Conservation (phyloP, 1,140 invertebrate species). For the Lucilia cuprina region DNA sequence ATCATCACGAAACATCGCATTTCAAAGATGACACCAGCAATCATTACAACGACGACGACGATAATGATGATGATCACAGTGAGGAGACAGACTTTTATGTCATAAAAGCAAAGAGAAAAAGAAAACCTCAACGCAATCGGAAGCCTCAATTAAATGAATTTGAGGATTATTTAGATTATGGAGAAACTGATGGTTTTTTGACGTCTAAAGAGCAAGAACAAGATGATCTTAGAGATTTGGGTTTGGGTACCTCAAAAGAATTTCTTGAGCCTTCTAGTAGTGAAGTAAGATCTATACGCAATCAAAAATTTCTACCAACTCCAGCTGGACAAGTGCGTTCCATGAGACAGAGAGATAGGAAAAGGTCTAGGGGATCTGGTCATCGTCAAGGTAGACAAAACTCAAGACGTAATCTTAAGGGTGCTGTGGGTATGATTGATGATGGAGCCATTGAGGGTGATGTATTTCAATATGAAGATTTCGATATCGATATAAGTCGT, state of each 20-base stretch:
- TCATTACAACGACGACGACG: neutral
- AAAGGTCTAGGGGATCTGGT: neutral
- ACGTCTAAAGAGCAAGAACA: neutral
- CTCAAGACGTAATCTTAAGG: neutral
- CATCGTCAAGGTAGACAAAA: neutral
- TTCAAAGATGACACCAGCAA: neutral
- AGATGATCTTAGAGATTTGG: conserved; percentile 2
- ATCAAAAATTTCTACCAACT: neutral
- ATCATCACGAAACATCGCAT: neutral
- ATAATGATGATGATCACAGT: neutral
- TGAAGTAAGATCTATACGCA: neutral
- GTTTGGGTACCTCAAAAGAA: neutral
- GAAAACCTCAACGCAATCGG: neutral
- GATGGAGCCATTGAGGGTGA: conserved; percentile 50
- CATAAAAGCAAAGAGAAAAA: conserved; percentile 11
- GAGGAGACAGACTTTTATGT: conserved; percentile 16
- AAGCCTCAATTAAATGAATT: neutral
- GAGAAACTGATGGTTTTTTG: neutral
- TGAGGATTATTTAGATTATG: neutral
- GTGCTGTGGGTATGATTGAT: neutral
- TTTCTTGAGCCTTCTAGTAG: neutral
- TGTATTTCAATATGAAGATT: conserved; percentile 56
- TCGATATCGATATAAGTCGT: conserved; percentile 47
- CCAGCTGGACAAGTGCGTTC: neutral
- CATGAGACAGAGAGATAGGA: neutral